Evolutionary conservation across 2,888 invertebrate genomes (phyloP).

Genomic region (Lagria hirta): DNA sequence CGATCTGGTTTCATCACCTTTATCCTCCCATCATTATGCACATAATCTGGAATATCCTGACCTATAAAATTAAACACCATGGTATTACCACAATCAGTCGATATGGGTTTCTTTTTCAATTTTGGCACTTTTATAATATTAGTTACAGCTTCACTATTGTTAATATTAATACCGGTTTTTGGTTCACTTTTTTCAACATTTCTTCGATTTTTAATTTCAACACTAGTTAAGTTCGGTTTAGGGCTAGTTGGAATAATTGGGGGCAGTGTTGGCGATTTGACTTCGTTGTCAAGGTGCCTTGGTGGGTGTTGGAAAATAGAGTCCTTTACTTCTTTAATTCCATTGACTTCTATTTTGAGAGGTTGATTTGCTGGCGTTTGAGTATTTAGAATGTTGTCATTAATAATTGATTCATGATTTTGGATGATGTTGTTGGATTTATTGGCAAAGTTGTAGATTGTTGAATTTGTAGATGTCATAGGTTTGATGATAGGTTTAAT

Average conservation of each 20-base stretch:
- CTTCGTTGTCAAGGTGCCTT: constrained; percentile 30
- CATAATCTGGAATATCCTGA: constrained; percentile 87
- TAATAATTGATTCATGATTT: constrained; percentile 21
- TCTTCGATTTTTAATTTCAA: too few relatives aligned
- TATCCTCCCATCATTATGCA: constrained; percentile 81
- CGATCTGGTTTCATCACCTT: constrained; percentile 66
- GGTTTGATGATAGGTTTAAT: neutral
- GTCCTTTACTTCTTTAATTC: constrained; percentile 31
- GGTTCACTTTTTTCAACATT: too few relatives aligned
- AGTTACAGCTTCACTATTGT: constrained; percentile 20
- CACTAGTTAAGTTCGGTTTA: constrained; percentile 55
- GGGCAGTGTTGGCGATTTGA: neutral
- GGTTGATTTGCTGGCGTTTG: constrained; percentile 37
- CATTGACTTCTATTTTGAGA: constrained; percentile 39
- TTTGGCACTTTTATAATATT: constrained; percentile 39
- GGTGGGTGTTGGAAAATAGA: constrained; percentile 29
- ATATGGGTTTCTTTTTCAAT: constrained; percentile 29
- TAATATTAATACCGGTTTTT: constrained; percentile 8
- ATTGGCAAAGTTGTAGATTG: constrained; percentile 18
- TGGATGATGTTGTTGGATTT: too few relatives aligned
- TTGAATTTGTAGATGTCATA: neutral
- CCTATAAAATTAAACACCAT: constrained; percentile 87
- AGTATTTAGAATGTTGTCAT: constrained; percentile 32
- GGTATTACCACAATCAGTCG: constrained; percentile 61
- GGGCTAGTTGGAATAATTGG: too few relatives aligned